Conservation (phyloP, 2,888 invertebrate species). For the Pterobdella sp. region DNA sequence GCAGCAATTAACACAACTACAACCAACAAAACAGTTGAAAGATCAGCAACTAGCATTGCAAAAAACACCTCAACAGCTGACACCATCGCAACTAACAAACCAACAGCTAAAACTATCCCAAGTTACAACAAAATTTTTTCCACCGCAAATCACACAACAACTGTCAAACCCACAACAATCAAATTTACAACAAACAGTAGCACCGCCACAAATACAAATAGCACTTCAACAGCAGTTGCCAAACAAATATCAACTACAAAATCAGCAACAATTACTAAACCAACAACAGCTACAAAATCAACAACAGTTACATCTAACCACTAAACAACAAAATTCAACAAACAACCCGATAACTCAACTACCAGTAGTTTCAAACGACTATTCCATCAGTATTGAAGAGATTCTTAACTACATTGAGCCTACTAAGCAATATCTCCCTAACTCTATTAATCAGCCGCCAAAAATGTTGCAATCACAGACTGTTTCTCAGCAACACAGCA, state of each 20-base stretch:
- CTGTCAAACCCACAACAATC: not conserved
- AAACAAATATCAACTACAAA: not conserved
- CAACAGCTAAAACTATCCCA: not conserved
- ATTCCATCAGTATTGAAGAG: no score
- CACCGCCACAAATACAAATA: not conserved
- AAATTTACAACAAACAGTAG: not conserved
- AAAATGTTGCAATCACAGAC: no score
- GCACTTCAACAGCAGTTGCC: not conserved
- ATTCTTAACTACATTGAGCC: no score
- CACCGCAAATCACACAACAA: not conserved
- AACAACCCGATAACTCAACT: not conserved
- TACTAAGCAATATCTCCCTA: no score
- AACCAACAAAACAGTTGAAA: not conserved
- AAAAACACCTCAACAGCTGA: not conserved
- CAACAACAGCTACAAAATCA: not conserved
- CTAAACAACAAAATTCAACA: not conserved
- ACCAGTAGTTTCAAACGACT: no score
- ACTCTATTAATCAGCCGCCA: no score
- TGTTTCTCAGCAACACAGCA: no score
- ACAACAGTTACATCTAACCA: not conserved
- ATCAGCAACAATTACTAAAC: not conserved
- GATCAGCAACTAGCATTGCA: not conserved
- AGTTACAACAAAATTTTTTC: not conserved
- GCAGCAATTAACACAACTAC: not conserved
- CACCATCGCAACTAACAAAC: not conserved